These are phyloP conservation scores for Arbacia lixula DNA, from an alignment of 53 echinoderm and acorn worm species.

Conservation along the genomic window DNA sequence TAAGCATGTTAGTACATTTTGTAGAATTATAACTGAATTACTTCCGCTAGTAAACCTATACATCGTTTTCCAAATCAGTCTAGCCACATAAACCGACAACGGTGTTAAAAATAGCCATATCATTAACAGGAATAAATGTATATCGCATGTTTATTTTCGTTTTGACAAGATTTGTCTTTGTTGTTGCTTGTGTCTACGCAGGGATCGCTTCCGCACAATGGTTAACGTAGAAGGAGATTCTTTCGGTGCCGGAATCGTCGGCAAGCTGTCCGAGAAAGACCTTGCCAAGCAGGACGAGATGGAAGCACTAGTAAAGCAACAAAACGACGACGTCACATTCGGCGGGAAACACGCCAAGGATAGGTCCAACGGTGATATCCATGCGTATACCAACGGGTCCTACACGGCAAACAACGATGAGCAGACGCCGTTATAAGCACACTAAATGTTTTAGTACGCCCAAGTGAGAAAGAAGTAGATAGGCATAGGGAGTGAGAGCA, in stretches of 20 bases:
- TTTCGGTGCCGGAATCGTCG: conserved; percentile 89
- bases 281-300: conserved; percentile 62
- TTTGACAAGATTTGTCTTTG: too few relatives aligned
- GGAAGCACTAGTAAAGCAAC: conserved; percentile 10
- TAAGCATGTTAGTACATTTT: too few relatives aligned
- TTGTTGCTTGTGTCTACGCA: conserved; percentile 7
- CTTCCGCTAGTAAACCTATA: too few relatives aligned
- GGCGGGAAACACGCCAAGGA: conserved; percentile 27
- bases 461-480: too few relatives aligned
- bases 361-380: background rate
- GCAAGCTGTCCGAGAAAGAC: conserved; percentile 74
- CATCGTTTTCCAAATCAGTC: too few relatives aligned
- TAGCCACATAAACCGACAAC: too few relatives aligned
- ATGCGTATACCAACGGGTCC: conserved; percentile 35
- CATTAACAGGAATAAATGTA: too few relatives aligned
- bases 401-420: background rate
- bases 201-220: conserved; percentile 97
- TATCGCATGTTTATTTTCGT: too few relatives aligned
- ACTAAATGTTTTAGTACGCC: too few relatives aligned
- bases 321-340: conserved; percentile 9
- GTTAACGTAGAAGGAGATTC: conserved; percentile 99
- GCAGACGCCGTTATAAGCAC: conserved; percentile 16
- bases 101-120: too few relatives aligned
- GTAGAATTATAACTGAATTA: too few relatives aligned
- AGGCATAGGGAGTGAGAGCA: too few relatives aligned